Base-by-base conservation (phyloP, 2,888 invertebrate genomes). In the Onthophagus sagittarius region DNA sequence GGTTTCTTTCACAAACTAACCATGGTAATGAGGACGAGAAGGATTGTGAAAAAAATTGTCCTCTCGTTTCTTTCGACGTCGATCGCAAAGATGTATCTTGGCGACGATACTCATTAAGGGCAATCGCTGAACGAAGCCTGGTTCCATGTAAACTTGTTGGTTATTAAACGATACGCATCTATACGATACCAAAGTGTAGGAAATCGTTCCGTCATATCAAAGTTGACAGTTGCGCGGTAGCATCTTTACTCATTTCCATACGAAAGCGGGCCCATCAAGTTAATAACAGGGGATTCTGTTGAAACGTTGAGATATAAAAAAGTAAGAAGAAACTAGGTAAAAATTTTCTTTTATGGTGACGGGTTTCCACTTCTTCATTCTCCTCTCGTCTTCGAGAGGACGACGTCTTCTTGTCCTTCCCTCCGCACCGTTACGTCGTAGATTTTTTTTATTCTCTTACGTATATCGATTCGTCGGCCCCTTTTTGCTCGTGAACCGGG, bases 401-500 rank as follows among this genome's bases (percentile, higher is more conserved):
- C 15, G 23, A 64, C 15, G 23, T 64, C 64, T 64, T 23, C 15
- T 23, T n/a, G 64, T 64, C 64, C 23, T 62, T 14, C 23, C 64
- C 23, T 13, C 7, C n/a, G 9, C 13, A 15, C 23, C 64, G 23
- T 23, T 23, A 23, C 23, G 23, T 23, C 23, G 23, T 23, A 23
- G 23, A 15, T 64, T 9, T 64, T 64, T 23, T 64, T 64, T 23
- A 1, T 13, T 64, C n/a, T 64, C 64, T 64, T 64, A 15, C 39
- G 39, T 53, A 53, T 73, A 70, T 65, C 62, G 15, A 64, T 70
- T 64, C 73, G 32, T 33, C 70, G 62, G 62, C 64, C 70, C 71
- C 69, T 53, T 73, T 69, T 73, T 53, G 33, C 64, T 73, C 70
- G 70, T 73, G 70, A 53, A 7, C 70, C 73, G 63, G 74, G 39